A percentile compares a stretch with the other conserved stretches of the same genome.
These are phyloP conservation scores for Chloroceryle amazona DNA, from an alignment of 2,797 vertebrate genomes.

Conservation along the genomic window DNA sequence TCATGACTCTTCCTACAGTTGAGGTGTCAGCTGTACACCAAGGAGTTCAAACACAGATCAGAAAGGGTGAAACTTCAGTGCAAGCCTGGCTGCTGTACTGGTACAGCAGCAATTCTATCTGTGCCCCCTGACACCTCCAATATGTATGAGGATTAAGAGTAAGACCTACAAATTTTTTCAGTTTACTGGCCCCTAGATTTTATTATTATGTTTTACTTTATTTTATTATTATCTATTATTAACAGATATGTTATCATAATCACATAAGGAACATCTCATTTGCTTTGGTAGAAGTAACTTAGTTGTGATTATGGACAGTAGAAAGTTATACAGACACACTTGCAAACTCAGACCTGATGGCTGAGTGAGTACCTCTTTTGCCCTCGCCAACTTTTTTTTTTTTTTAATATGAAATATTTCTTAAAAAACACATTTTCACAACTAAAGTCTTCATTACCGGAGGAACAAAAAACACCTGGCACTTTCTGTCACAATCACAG, in stretches of 20 bases:
- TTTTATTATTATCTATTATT: too few species aligned
- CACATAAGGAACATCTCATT: neutral
- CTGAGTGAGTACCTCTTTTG: neutral
- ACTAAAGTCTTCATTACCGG: neutral
- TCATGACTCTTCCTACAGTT: neutral
- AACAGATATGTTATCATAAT: neutral
- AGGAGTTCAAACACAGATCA: neutral
- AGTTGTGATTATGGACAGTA: neutral
- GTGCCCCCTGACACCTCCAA: neutral
- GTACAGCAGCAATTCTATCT: neutral
- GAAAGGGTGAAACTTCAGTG: neutral
- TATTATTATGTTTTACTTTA: neutral
- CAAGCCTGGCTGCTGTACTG: accelerated
- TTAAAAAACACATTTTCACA: neutral
- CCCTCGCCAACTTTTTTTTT: neutral
- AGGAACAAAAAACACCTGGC: neutral
- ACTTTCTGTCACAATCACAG: neutral
- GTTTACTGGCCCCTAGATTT: neutral
- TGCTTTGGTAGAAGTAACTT: neutral
- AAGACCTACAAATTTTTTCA: neutral
- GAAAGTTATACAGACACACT: neutral
- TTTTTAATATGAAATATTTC: neutral
- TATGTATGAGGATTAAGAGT: neutral
- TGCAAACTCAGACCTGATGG: neutral
- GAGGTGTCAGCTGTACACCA: neutral